Percentiles rank a stretch among this genome's conserved stretches.
These are phyloP conservation scores for Nicator chloris DNA, from an alignment of 2,113 vertebrate genomes.

Conservation along the genomic window DNA sequence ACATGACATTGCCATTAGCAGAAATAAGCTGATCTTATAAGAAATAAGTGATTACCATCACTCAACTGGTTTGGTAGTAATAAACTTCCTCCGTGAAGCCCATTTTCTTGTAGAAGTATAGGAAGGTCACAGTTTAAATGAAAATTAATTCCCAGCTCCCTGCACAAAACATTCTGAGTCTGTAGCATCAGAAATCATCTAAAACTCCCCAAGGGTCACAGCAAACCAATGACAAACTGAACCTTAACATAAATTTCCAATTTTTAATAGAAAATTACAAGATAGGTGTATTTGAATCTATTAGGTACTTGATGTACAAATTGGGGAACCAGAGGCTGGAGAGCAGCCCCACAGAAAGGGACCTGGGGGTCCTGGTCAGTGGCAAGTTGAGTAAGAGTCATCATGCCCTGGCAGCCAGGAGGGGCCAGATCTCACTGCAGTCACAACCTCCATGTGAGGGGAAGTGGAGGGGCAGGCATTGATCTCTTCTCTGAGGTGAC, in stretches of 20 bases:
- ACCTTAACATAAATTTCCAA: neutral
- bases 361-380: fast-evolving
- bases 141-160: neutral
- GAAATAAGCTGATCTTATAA: neutral
- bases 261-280: neutral
- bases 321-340: neutral
- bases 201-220: neutral
- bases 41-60: too few relatives aligned
- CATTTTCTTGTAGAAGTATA: neutral
- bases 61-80: neutral
- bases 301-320: neutral
- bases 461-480: neutral
- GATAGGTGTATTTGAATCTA: neutral
- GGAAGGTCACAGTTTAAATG: neutral
- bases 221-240: neutral
- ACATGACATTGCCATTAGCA: neutral
- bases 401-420: neutral
- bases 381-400: fast-evolving
- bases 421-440: fast-evolving
- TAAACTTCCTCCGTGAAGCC: neutral
- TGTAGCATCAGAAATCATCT: neutral
- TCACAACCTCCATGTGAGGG: fast-evolving
- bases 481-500: neutral
- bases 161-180: neutral
- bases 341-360: fast-evolving